phyloP scores from a whole-genome alignment of 2,113 vertebrate genomes.

The Tragelaphus strepsiceros region DNA sequence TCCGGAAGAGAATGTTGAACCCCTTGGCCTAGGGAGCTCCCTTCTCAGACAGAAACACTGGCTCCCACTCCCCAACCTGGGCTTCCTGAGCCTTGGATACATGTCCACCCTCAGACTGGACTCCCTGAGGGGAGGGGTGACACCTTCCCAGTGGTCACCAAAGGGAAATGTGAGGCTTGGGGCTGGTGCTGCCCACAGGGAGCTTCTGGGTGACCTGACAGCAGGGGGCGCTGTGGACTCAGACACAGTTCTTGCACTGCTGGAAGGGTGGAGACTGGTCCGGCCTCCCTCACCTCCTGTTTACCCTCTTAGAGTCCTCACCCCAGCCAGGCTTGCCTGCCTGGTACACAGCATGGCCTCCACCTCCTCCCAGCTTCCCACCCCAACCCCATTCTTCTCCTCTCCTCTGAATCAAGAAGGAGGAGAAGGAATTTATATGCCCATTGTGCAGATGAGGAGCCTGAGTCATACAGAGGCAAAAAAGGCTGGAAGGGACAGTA shows the following conservation, averaged over 20 bases:
- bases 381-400: not conserved
- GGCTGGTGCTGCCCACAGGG: slow-evolving; percentile 59
- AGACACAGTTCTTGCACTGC: not conserved
- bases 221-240: slow-evolving; percentile 61
- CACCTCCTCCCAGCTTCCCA: not conserved
- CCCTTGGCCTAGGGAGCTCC: not conserved
- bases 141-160: not conserved
- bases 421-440: not conserved
- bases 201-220: slow-evolving; percentile 33
- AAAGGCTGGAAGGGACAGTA: not conserved
- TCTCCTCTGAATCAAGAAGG: not conserved
- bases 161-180: not conserved
- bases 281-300: not conserved
- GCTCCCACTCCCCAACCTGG: not conserved
- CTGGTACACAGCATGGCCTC: not conserved
- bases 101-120: not conserved
- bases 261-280: not conserved
- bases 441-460: slow-evolving; percentile 17
- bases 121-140: not conserved
- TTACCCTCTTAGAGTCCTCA: too few relatives aligned
- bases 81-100: not conserved
- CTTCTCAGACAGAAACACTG: not conserved
- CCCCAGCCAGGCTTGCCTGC: not conserved
- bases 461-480: not conserved
- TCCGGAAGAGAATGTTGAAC: not conserved